Evolutionary conservation across 1,140 invertebrate species (phyloP).

Genomic region (Lithobius niger): DNA sequence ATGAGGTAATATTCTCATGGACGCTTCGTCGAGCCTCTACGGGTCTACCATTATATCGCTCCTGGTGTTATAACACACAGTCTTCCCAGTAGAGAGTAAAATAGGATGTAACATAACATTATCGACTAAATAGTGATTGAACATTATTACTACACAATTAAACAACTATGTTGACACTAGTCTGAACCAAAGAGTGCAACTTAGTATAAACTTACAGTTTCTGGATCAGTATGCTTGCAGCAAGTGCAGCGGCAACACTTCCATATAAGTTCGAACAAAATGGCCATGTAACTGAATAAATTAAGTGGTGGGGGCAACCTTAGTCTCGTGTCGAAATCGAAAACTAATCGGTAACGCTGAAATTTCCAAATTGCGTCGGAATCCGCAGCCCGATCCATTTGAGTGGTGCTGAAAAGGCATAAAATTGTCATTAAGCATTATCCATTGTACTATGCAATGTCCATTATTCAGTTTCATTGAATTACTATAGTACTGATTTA

Average conservation of each 20-base stretch:
- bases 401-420: conserved; percentile 27
- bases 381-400: conserved; percentile 26
- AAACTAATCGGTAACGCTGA: conserved; percentile 34
- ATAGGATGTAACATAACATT: not conserved
- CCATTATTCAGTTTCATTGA: no score
- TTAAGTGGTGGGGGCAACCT: conserved; percentile 27
- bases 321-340: conserved; percentile 34
- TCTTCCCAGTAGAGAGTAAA: no score
- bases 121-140: not conserved
- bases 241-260: conserved; percentile 3
- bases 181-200: no score
- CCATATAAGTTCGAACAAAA: conserved; percentile 15
- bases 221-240: not conserved
- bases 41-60: no score
- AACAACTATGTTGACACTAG: not conserved
- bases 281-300: conserved; percentile 25
- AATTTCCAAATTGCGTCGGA: conserved; percentile 35
- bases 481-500: no score
- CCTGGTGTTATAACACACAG: no score
- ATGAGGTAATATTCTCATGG: no score
- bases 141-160: not conserved
- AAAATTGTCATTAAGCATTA: no score
- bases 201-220: not conserved
- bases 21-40: no score
- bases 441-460: no score